Base-by-base conservation (phyloP, 2,888 invertebrate genomes). In the Phyto melanocephala region DNA sequence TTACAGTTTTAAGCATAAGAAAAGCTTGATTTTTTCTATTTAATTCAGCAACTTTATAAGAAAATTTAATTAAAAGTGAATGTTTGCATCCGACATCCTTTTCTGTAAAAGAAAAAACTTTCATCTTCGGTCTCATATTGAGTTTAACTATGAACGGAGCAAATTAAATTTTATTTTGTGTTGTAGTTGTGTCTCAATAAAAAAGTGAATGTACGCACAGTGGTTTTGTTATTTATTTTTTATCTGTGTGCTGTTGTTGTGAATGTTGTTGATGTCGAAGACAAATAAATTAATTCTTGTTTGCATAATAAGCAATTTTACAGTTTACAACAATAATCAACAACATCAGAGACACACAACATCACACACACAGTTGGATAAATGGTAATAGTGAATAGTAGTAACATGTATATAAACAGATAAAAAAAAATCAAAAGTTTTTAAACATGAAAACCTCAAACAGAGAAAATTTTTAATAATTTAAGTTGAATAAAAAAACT, bases 261-360 rank as follows among this genome's bases (percentile, higher is more conserved):
- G n/a, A n/a, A n/a, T 67, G 11, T 13, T 67, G 7, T 28, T n/a
- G 10, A 35, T 45, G 56, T 17, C 22, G 45, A 28, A 42, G 56
- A 56, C 70, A 56, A 58, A 70, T 58, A 35, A 58, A 70, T 70
- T 70, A 70, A 70, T 47, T 70, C 45, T 58, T 40, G 20, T 56
- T 70, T 70, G 33, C 45, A 70, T 47, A 45, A 58, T 45, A 58
- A 70, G 33, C 45, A 70, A 22, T 45, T 65, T 33, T n/a, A 35
- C 20, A 65, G 35, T 33, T 1, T 35, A 17, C 58, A 63, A 6
- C 33, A 17, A 47, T n/a, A n/a, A n/a, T n/a, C n/a, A n/a, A n/a
- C n/a, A 47, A 50, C 42, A n/a, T 13, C n/a, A 40, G 2, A 40
- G 11, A 11, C 40, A 40, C 13, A 11, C 13, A 40, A 40, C 40